Evolutionary conservation across 2,113 vertebrate species (phyloP).

Genomic region (Psammodynastes pulverulentus): DNA sequence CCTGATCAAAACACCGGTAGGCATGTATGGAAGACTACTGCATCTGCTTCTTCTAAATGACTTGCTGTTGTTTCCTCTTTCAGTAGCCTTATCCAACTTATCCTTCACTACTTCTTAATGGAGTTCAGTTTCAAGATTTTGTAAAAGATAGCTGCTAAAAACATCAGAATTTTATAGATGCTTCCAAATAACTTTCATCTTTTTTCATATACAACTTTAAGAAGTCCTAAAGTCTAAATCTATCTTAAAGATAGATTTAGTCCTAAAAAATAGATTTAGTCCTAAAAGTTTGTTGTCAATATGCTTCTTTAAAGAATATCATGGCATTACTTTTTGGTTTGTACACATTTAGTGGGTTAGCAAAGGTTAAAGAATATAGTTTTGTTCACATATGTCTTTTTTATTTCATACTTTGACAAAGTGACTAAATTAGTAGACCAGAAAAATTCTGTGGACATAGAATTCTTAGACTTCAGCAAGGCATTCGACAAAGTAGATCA

Average conservation of each 20-base stretch:
- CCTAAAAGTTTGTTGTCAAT: conserved; percentile 74
- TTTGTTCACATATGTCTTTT: conserved; percentile 65
- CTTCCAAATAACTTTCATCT: conserved; percentile 79
- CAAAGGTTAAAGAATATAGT: conserved; percentile 70
- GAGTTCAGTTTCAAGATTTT: conserved; percentile 75
- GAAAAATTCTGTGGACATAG: neutral
- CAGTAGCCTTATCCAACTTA: conserved; percentile 68
- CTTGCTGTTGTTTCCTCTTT: conserved; percentile 60
- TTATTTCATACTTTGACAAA: neutral
- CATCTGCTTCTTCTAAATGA: conserved; percentile 47
- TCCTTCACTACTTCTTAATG: conserved; percentile 74
- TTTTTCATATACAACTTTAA: conserved; percentile 72
- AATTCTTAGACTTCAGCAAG: neutral
- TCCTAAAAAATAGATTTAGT: too few species aligned
- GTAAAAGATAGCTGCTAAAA: conserved; percentile 71
- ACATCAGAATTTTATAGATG: conserved; percentile 56
- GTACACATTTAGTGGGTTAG: conserved; percentile 69
- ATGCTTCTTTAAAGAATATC: conserved; percentile 71
- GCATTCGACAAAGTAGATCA: neutral
- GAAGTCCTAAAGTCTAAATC: conserved; percentile 26
- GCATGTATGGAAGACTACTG: conserved; percentile 3
- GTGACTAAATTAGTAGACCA: neutral
- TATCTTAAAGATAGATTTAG: conserved; percentile 66
- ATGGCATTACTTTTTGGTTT: conserved; percentile 64
- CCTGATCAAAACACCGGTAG: neutral